A percentile compares a stretch with the other conserved stretches of the same genome.
phyloP scores from a whole-genome alignment of 30 jellyfish, hydroid and myxozoan species.

The Aurelia sp. region DNA sequence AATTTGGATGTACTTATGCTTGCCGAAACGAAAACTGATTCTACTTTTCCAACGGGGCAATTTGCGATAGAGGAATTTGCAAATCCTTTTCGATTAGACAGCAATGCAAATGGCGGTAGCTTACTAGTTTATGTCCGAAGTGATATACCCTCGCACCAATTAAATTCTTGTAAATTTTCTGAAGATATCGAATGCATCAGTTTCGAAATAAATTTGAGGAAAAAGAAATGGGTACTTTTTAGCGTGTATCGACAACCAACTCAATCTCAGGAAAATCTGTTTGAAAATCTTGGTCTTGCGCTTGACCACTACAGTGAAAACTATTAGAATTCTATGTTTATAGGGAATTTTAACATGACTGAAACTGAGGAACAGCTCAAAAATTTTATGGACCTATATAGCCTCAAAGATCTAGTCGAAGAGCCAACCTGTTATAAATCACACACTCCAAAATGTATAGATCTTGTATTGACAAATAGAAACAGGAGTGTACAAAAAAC shows the following conservation, averaged over 20 bases:
- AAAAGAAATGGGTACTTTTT: constrained; percentile 15
- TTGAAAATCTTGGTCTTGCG: constrained; percentile 6
- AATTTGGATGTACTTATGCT: background rate
- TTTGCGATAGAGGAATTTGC: background rate
- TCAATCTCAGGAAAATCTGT: background rate
- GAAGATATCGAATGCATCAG: too few species aligned
- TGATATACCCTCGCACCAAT: too few species aligned
- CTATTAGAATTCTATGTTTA: background rate
- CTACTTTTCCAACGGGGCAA: background rate
- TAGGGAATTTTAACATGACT: background rate
- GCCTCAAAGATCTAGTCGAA: background rate
- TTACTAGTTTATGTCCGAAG: constrained; percentile 1
- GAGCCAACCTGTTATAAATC: constrained; percentile 2
- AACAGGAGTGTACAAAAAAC: background rate
- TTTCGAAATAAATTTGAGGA: too few species aligned
- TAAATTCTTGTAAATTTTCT: too few species aligned
- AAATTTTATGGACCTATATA: background rate
- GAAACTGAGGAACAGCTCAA: too few species aligned
- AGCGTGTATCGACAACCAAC: constrained; percentile 12
- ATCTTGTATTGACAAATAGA: background rate
- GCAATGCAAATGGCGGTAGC: background rate
- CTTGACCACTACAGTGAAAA: constrained; percentile 9
- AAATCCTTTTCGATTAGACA: background rate
- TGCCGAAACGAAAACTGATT: background rate
- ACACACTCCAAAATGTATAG: background rate